A percentile compares a stretch with the other conserved stretches of the same genome.
Evolutionary conservation across 2,797 vertebrate genomes (phyloP).

Genomic region (Myotis findleyi): DNA sequence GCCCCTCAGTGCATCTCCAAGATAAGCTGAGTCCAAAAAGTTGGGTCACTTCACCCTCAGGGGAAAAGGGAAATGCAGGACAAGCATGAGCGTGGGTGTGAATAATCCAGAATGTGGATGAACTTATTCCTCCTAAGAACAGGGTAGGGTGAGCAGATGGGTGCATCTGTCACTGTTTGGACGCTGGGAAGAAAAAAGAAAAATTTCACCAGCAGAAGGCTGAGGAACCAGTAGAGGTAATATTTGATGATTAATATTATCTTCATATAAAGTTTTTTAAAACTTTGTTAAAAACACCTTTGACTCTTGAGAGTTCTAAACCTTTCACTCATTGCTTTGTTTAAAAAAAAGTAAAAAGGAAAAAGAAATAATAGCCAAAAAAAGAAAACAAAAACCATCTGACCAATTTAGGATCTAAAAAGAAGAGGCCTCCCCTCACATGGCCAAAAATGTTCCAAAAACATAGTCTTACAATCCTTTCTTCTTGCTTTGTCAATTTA

Average conservation of each 20-base stretch:
- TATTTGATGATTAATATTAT: not conserved
- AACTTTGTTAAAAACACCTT: not conserved
- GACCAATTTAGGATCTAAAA: not conserved
- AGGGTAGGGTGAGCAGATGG: not conserved
- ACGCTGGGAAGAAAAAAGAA: not conserved
- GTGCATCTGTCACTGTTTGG: not conserved
- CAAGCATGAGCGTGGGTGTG: not conserved
- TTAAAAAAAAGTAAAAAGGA: not conserved
- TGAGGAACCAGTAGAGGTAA: not conserved
- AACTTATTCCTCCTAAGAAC: not conserved
- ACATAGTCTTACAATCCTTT: not conserved
- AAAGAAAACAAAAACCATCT: not conserved
- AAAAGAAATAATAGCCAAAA: not conserved
- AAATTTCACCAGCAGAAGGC: constrained; percentile 27
- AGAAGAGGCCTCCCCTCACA: not conserved
- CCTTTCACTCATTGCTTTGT: constrained; percentile 15
- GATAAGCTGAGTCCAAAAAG: not conserved
- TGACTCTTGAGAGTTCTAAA: not conserved
- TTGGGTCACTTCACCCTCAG: not conserved
- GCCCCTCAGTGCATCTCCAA: not conserved
- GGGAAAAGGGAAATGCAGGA: not conserved
- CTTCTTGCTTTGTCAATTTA: not conserved
- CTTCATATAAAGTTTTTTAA: not conserved
- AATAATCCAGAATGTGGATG: not conserved
- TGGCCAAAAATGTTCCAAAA: not conserved